Conservation (phyloP, 2,888 invertebrate genomes). For the Drosophila stalkeri region DNA sequence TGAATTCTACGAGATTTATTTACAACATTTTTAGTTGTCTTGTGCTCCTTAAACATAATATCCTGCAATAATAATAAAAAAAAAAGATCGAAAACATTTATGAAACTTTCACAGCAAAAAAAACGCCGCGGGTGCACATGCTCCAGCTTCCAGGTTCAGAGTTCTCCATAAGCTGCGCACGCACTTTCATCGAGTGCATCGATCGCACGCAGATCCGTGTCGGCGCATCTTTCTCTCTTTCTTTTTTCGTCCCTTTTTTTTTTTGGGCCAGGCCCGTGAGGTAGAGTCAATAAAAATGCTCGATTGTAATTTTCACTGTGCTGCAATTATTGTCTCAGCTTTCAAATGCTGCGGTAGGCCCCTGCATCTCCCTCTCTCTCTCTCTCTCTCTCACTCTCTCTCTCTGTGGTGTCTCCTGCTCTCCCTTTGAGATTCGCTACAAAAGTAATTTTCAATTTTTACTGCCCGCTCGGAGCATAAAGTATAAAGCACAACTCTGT, state of each 20-base stretch:
- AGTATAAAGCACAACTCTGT: conserved; percentile 55
- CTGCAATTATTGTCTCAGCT: conserved; percentile 75
- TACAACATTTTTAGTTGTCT: conserved; percentile 48
- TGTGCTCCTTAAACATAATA: conserved; percentile 29
- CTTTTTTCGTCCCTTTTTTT: background rate
- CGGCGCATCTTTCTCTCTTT: conserved; percentile 17
- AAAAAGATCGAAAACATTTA: background rate
- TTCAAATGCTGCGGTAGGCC: conserved; percentile 76
- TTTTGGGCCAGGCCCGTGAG: conserved; percentile 7
- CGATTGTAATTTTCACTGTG: conserved; percentile 76
- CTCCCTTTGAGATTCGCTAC: background rate
- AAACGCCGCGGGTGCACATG: conserved; percentile 68
- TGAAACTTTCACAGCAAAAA: conserved; percentile 64
- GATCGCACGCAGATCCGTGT: conserved; percentile 56
- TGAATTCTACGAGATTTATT: conserved; percentile 51
- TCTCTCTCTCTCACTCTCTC: background rate
- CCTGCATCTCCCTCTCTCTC: conserved; percentile 21
- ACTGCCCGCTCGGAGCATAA: conserved; percentile 67
- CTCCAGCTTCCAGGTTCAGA: conserved; percentile 24
- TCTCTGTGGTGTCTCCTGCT: background rate
- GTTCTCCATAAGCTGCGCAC: conserved; percentile 62
- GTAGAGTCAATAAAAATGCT: conserved; percentile 66
- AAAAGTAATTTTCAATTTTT: conserved; percentile 78
- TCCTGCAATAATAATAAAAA: conserved; percentile 27
- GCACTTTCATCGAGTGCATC: conserved; percentile 66